These are phyloP conservation scores for Drosophila rellima DNA, from an alignment of 2,888 invertebrate species.

Conservation along the genomic window DNA sequence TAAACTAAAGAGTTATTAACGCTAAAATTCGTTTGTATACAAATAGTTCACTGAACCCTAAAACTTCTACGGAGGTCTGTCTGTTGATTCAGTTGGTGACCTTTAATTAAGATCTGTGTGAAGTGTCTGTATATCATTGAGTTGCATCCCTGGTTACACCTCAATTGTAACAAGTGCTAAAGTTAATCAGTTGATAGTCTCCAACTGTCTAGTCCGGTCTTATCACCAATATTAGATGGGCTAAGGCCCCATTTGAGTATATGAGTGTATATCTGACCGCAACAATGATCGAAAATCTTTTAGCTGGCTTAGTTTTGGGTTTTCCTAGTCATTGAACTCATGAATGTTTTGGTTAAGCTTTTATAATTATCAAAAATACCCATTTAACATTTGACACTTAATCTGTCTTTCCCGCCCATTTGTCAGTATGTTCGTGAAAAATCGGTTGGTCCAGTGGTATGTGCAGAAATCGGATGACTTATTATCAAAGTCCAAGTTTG, in stretches of 20 bases:
- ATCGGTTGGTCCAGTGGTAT: constrained; percentile 37
- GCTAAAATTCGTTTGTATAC: background rate
- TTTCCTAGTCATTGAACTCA: constrained; percentile 28
- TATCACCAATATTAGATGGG: constrained; percentile 12
- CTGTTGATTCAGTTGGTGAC: background rate
- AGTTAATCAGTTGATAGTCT: constrained; percentile 21
- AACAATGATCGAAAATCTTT: constrained; percentile 11
- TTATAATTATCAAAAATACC: background rate
- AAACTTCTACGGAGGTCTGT: background rate
- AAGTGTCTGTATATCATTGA: background rate
- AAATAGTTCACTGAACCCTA: background rate
- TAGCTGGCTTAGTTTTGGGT: background rate
- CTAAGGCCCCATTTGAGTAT: constrained; percentile 59
- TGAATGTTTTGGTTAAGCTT: constrained; percentile 16
- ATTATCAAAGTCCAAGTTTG: constrained; percentile 72
- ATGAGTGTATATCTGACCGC: constrained; percentile 5
- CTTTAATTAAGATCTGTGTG: background rate
- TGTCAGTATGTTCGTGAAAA: background rate
- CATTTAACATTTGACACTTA: background rate
- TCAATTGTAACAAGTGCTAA: constrained; percentile 1
- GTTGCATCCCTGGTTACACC: background rate
- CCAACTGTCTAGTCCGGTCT: constrained; percentile 22
- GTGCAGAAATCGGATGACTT: constrained; percentile 67
- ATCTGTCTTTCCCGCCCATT: background rate
- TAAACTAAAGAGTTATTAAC: no score